These are phyloP conservation scores for Muscicapa striata DNA, from an alignment of 2,797 vertebrate species.

Conservation along the genomic window DNA sequence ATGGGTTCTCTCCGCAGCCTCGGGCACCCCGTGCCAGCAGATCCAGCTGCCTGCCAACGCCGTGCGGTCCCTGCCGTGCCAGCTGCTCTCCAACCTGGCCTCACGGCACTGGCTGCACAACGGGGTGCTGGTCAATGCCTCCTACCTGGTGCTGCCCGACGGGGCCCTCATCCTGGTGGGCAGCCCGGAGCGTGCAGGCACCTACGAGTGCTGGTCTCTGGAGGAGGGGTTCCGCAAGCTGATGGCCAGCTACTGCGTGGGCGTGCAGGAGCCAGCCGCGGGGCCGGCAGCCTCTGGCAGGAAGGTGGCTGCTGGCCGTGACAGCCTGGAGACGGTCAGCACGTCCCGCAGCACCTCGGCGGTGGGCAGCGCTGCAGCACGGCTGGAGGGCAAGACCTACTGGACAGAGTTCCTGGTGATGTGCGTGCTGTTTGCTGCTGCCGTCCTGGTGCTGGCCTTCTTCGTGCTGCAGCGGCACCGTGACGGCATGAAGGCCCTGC, in stretches of 20 bases:
- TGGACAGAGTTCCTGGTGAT: constrained; percentile 95
- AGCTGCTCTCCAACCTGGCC: constrained; percentile 90
- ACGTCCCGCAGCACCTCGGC: constrained; percentile 72
- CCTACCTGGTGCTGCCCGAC: constrained; percentile 83
- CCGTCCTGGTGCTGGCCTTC: constrained; percentile 82
- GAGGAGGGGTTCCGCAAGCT: constrained; percentile 90
- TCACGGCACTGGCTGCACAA: constrained; percentile 86
- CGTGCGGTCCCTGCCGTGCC: constrained; percentile 87
- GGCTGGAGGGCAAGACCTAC: constrained; percentile 86
- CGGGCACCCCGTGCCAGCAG: constrained; percentile 75
- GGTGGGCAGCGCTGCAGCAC: constrained; percentile 58
- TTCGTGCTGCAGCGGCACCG: constrained; percentile 89
- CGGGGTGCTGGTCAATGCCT: constrained; percentile 74
- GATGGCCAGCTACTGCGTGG: constrained; percentile 90
- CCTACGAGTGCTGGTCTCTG: constrained; percentile 93
- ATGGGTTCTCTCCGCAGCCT: constrained; percentile 54
- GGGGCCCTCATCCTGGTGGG: constrained; percentile 91
- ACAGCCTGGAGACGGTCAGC: constrained; percentile 47
- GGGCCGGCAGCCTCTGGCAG: constrained; percentile 41
- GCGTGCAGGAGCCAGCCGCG: constrained; percentile 66
- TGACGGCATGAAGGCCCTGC: constrained; percentile 87
- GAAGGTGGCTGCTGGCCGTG: constrained; percentile 63
- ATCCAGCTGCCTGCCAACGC: constrained; percentile 86
- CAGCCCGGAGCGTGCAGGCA: constrained; percentile 80
- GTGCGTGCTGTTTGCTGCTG: constrained; percentile 83